Evolutionary conservation across 2,797 vertebrate species (phyloP).

Genomic region (Paguma larvata): DNA sequence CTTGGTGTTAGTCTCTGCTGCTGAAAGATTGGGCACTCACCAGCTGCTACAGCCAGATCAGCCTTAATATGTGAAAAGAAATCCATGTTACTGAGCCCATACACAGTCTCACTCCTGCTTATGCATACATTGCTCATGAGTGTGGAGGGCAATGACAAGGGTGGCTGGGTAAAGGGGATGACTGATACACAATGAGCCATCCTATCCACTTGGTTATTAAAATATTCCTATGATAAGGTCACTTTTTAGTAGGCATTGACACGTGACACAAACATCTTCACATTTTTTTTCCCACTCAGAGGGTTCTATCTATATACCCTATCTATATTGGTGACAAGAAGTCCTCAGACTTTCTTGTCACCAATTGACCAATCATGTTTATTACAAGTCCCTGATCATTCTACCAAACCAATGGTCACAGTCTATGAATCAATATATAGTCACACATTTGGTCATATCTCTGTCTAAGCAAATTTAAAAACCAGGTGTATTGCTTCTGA

Average conservation of each 20-base stretch:
- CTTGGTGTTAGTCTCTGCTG: neutral
- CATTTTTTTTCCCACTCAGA: neutral
- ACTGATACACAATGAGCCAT: neutral
- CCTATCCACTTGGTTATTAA: neutral
- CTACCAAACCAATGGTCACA: neutral
- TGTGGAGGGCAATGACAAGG: neutral
- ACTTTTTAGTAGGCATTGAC: neutral
- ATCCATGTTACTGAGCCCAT: neutral
- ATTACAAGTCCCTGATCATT: neutral
- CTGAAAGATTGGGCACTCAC: neutral
- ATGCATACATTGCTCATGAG: neutral
- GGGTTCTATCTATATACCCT: neutral
- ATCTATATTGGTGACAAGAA: too few species aligned
- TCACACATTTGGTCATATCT: neutral
- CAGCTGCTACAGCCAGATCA: neutral
- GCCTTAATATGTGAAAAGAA: neutral
- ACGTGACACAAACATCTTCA: neutral
- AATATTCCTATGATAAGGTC: neutral
- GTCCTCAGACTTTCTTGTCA: neutral
- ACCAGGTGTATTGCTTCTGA: neutral
- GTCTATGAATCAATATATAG: neutral
- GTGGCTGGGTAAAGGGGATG: neutral
- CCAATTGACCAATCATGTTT: neutral
- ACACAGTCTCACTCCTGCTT: neutral
- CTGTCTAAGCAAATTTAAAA: neutral